Evolutionary conservation across 2,888 invertebrate genomes (phyloP).

Genomic region (Ashinkailepas kermadecensis): DNA sequence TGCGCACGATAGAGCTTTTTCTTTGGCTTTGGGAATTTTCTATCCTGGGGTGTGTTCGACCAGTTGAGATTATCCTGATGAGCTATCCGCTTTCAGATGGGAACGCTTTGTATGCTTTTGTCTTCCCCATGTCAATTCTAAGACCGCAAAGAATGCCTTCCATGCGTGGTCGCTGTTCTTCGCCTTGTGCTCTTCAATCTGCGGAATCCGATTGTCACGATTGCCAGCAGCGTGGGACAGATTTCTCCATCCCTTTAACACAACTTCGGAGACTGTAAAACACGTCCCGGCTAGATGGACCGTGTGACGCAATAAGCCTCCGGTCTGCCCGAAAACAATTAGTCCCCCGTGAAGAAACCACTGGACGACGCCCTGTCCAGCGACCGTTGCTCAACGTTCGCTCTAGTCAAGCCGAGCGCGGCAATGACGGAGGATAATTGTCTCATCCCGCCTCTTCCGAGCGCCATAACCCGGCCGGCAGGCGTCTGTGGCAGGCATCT

Average conservation of each 20-base stretch:
- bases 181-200: not conserved
- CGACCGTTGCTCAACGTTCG: not conserved
- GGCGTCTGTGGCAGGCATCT: not conserved
- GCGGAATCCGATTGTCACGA: not conserved
- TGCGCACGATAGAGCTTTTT: too few relatives aligned
- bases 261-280: not conserved
- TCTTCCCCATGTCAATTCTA: too few relatives aligned
- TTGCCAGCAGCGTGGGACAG: not conserved
- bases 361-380: not conserved
- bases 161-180: too few relatives aligned
- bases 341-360: conserved; percentile 4
- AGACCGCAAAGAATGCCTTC: not conserved
- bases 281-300: not conserved
- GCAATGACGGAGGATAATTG: not conserved
- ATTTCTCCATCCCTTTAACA: conserved; percentile 2
- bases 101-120: too few relatives aligned
- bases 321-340: conserved; percentile 8
- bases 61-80: too few relatives aligned
- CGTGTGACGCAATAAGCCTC: not conserved
- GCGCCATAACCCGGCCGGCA: not conserved
- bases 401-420: not conserved
- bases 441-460: not conserved
- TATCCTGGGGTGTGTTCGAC: too few relatives aligned
- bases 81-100: too few relatives aligned
- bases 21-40: too few relatives aligned